phyloP scores from a whole-genome alignment of 2,113 vertebrate genomes.

The Donacobius atricapilla region DNA sequence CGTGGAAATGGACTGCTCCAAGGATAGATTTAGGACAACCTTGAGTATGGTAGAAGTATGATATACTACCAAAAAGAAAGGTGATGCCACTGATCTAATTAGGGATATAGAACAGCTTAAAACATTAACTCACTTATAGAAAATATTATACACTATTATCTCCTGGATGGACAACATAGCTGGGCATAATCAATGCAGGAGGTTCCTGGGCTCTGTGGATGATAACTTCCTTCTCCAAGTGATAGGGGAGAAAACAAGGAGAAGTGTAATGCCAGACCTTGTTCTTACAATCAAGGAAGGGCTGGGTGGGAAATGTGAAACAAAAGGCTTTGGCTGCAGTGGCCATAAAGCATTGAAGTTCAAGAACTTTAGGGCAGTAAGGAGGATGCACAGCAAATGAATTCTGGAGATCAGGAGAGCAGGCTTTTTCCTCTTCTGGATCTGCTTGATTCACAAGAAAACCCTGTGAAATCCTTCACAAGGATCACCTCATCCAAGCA shows the following conservation, averaged over 20 bases:
- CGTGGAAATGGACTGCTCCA: background rate
- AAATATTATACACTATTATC: background rate
- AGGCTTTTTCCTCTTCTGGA: background rate
- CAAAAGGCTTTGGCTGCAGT: background rate
- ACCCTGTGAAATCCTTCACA: background rate
- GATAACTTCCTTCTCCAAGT: background rate
- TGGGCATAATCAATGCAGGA: background rate
- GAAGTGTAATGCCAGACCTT: background rate
- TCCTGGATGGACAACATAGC: background rate
- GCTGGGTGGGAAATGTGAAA: background rate
- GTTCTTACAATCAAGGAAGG: background rate
- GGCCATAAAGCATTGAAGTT: background rate
- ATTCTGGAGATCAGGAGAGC: background rate
- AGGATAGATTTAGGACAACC: background rate
- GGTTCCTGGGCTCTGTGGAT: background rate
- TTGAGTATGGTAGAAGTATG: background rate
- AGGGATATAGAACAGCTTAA: background rate
- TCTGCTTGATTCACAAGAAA: background rate
- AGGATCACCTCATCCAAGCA: background rate
- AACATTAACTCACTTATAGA: background rate
- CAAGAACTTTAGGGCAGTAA: background rate
- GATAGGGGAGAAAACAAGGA: background rate
- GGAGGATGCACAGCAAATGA: too few relatives aligned
- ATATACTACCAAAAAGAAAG: background rate
- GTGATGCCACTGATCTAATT: background rate